These are phyloP conservation scores for Mellilla xanthometata DNA, from an alignment of 2,888 invertebrate species.

Conservation along the genomic window DNA sequence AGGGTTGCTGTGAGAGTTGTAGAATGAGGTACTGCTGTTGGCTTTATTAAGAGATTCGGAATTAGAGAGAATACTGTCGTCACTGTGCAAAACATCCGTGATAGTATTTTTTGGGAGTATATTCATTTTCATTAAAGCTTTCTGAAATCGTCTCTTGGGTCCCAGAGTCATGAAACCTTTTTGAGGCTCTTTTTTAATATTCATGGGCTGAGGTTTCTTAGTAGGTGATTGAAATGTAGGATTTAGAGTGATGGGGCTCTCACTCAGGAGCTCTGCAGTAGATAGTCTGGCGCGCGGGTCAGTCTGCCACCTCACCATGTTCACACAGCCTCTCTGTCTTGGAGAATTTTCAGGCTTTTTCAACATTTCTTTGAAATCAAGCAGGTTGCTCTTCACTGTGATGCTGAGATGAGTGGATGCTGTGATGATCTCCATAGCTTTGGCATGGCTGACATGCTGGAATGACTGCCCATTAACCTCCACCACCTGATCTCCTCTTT, in stretches of 20 bases:
- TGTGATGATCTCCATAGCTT: conserved; percentile 95
- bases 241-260: conserved; percentile 70
- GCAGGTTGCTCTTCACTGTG: conserved; percentile 97
- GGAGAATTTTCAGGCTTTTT: conserved; percentile 90
- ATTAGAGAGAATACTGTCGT: conserved; percentile 84
- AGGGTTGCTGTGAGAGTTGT: conserved; percentile 95
- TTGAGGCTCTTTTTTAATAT: conserved; percentile 84
- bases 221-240: conserved; percentile 81
- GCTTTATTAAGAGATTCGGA: conserved; percentile 81
- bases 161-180: conserved; percentile 95
- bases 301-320: conserved; percentile 86
- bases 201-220: conserved; percentile 80
- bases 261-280: conserved; percentile 87
- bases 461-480: conserved; percentile 99
- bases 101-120: conserved; percentile 93
- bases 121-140: conserved; percentile 94
- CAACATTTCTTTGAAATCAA: conserved; percentile 89
- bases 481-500: conserved; percentile 98
- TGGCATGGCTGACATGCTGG: conserved; percentile 94
- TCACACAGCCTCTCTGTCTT: conserved; percentile 85
- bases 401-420: conserved; percentile 98
- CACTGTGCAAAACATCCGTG: conserved; percentile 85
- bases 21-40: conserved; percentile 79
- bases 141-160: conserved; percentile 91
- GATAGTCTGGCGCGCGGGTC: conserved; percentile 90